Base-by-base conservation (phyloP, 2,888 invertebrate species). In the Pterostichus madidus region DNA sequence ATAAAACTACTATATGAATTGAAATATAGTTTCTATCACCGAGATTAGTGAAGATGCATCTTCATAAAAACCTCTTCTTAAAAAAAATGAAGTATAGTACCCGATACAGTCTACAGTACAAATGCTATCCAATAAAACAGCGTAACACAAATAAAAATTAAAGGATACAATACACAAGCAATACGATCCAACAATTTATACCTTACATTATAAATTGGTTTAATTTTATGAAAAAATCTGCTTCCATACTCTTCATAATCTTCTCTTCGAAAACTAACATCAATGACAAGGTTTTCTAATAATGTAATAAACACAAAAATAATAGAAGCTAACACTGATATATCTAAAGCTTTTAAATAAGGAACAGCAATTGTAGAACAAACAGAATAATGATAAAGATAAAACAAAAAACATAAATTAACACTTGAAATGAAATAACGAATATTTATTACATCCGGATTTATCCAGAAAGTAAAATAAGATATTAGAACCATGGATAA, bases 401-500 rank as follows among this genome's bases (percentile, higher is more conserved):
- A 85, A 68, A 84, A 71, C 56, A 85, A 56, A 52, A 84, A 79
- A 8, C 68, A 11, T 52, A 83, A 83, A 83, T 52, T 68, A 35
- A 80, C 31, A 49, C 52, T 68, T 0, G 68, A 35, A 5, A 83
- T 31, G 31, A 77, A 78, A 46, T 83, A 83, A 46, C 86, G 84
- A 35, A 84, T 83, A 11, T 49, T 77, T 52, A 84, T 83, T 31
- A 84, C 77, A 32, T 85, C 84, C 11, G 82, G 56, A 39, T 84
- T 82, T 24, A 87, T 83, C 86, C 86, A 87, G 73, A 86, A 84
- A 5, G 86, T 84, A 4, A 84, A 49, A 79, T 87, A 88, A 53
- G 85, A 85, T 13, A 87, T 64, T 11, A 85, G 39, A 32, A 86
- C 84, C 76, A 87, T 59, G 24, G 85, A 13, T 59, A 85, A 39